Percentiles rank a stretch among this genome's conserved stretches.
Evolutionary conservation across 1,140 invertebrate genomes (phyloP).

Genomic region (Caenorhabditis remanei): DNA sequence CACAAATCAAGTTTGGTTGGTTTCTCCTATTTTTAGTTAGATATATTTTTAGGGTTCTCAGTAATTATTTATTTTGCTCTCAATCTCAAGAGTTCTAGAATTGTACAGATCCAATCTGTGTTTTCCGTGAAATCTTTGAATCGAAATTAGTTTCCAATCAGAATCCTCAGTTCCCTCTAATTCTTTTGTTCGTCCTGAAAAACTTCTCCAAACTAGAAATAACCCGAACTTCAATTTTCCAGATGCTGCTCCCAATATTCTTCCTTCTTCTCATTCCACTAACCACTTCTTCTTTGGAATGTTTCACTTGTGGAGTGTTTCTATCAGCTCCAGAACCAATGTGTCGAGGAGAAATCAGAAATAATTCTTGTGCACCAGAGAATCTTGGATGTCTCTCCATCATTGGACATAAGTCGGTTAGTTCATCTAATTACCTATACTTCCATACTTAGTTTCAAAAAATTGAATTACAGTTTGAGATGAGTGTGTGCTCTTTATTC

Average conservation of each 20-base stretch:
- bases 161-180: too few species aligned
- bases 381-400: conserved; percentile 32
- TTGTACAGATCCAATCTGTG: too few species aligned
- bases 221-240: neutral
- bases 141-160: too few species aligned
- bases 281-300: neutral
- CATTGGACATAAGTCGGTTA: conserved; percentile 5
- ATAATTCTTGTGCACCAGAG: conserved; percentile 27
- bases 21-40: neutral
- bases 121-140: too few species aligned
- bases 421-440: neutral
- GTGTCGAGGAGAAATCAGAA: conserved; percentile 25
- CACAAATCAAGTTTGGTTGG: neutral
- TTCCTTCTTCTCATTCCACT: neutral
- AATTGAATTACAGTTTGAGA: too few species aligned
- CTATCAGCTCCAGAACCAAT: conserved; percentile 34
- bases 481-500: too few species aligned
- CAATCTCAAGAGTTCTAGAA: too few species aligned
- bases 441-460: too few species aligned
- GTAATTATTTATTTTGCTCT: neutral
- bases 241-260: neutral
- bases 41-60: neutral
- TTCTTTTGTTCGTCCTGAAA: too few species aligned
- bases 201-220: too few species aligned
- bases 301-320: conserved; percentile 21